Percentiles rank a stretch among this genome's conserved stretches.
Conservation (phyloP, 2,888 invertebrate species). For the Mayetiola destructor region DNA sequence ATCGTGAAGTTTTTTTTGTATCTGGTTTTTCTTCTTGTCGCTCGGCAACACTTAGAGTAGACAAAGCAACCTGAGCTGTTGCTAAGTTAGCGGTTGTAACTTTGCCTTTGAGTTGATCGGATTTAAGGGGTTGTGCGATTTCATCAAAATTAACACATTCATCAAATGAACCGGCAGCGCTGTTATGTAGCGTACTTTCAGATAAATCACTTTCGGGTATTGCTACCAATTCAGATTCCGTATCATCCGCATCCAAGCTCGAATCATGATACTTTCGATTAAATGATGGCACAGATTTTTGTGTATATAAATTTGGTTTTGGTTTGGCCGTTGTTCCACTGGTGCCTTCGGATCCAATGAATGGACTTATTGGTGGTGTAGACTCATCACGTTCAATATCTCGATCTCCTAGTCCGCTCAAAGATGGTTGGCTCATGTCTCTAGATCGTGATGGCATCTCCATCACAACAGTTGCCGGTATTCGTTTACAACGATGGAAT, state of each 20-base stretch:
- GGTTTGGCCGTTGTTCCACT: slow-evolving; percentile 35
- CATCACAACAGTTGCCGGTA: slow-evolving; percentile 65
- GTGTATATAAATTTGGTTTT: slow-evolving; percentile 41
- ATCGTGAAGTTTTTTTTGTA: slow-evolving; percentile 19
- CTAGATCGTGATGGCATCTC: slow-evolving; percentile 49
- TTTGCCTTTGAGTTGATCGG: slow-evolving; percentile 25
- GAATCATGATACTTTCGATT: slow-evolving; percentile 39
- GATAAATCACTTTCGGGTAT: slow-evolving; percentile 83
- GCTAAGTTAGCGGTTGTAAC: slow-evolving; percentile 19
- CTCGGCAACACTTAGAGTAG: slow-evolving; percentile 24
- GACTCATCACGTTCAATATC: slow-evolving; percentile 37
- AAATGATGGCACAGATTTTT: slow-evolving; percentile 42
- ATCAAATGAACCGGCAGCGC: slow-evolving; percentile 57
- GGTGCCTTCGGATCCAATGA: slow-evolving; percentile 44
- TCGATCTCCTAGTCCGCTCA: slow-evolving; percentile 54
- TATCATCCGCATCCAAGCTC: slow-evolving; percentile 64
- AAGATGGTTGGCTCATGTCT: slow-evolving; percentile 63
- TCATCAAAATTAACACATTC: slow-evolving; percentile 49
- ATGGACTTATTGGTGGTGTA: slow-evolving; percentile 47
- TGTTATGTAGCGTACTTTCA: slow-evolving; percentile 69
- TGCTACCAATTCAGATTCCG: slow-evolving; percentile 76
- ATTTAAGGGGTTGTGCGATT: slow-evolving; percentile 33
- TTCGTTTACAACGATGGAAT: slow-evolving; percentile 77
- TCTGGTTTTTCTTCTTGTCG: slow-evolving; percentile 23
- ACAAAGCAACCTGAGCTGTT: slow-evolving; percentile 20